Percentiles rank a stretch among this genome's conserved stretches.
Evolutionary conservation across 1,140 invertebrate species (phyloP).

Genomic region (Centruroides sculpturatus): DNA sequence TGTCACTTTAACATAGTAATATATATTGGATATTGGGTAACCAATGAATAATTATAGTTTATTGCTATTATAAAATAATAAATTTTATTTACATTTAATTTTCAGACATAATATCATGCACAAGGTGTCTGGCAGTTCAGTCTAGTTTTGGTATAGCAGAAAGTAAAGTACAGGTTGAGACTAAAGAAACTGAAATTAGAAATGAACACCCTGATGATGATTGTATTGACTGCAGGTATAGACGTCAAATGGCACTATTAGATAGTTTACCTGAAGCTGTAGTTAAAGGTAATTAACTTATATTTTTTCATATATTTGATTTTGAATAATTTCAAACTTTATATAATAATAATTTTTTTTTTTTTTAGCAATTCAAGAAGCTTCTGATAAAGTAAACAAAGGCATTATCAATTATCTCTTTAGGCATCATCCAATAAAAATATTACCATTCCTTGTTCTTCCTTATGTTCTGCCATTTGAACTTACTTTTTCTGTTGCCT

Average conservation of each 20-base stretch:
- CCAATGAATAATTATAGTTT: too few species aligned
- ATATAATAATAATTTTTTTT: background rate
- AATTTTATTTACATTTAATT: background rate
- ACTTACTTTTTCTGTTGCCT: background rate
- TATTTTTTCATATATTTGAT: background rate
- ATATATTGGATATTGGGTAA: too few species aligned
- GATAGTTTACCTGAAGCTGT: slow-evolving; percentile 25
- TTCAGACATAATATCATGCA: slow-evolving; percentile 19
- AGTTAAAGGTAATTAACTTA: slow-evolving; percentile 18
- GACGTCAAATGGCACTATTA: slow-evolving; percentile 18
- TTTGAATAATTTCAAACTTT: background rate
- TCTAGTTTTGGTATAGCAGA: background rate
- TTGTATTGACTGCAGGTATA: slow-evolving; percentile 18
- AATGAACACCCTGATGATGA: slow-evolving; percentile 14
- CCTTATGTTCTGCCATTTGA: slow-evolving; percentile 63
- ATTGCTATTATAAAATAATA: too few species aligned
- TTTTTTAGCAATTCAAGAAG: slow-evolving; percentile 69
- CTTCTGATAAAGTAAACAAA: slow-evolving; percentile 77
- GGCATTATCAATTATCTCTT: slow-evolving; percentile 80
- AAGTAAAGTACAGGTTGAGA: background rate
- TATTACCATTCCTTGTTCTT: slow-evolving; percentile 59
- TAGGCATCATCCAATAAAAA: slow-evolving; percentile 58
- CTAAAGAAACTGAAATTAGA: background rate
- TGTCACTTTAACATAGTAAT: too few species aligned
- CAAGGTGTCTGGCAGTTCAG: slow-evolving; percentile 18